Evolutionary conservation across 30 jellyfish, hydroid and myxozoan genomes (phyloP).

Genomic region (Turritopsis rubra): DNA sequence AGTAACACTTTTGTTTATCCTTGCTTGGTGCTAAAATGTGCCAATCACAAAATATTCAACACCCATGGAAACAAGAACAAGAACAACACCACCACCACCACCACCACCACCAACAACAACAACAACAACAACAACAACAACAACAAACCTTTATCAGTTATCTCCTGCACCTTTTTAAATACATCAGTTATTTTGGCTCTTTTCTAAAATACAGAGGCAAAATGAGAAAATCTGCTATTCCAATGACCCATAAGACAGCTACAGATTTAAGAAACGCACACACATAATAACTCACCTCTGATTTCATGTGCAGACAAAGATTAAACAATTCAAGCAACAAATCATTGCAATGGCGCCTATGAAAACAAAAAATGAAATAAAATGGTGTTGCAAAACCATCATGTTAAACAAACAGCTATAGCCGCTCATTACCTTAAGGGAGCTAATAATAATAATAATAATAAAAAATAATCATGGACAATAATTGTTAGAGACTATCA

Average conservation of each 20-base stretch:
- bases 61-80: neutral
- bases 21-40: conserved; percentile 18
- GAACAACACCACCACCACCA: neutral
- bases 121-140: neutral
- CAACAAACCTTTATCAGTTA: conserved; percentile 4
- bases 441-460: too few species aligned
- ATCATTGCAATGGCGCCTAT: conserved; percentile 13
- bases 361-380: neutral
- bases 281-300: neutral
- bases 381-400: neutral
- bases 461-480: too few species aligned
- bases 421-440: too few species aligned
- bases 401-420: too few species aligned
- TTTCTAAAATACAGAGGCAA: neutral
- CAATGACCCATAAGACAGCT: neutral
- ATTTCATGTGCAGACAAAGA: conserved; percentile 13
- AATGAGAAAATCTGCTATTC: neutral
- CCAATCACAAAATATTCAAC: neutral
- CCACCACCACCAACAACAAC: neutral
- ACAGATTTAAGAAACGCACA: neutral
- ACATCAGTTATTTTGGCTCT: neutral
- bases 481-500: too few species aligned
- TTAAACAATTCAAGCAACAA: neutral
- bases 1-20: conserved; percentile 17
- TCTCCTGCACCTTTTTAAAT: neutral